Evolutionary conservation across 2,113 vertebrate species (phyloP), one percentile per base, ranked within the genome.

Genomic region (Chloropsis cyanopogon): DNA sequence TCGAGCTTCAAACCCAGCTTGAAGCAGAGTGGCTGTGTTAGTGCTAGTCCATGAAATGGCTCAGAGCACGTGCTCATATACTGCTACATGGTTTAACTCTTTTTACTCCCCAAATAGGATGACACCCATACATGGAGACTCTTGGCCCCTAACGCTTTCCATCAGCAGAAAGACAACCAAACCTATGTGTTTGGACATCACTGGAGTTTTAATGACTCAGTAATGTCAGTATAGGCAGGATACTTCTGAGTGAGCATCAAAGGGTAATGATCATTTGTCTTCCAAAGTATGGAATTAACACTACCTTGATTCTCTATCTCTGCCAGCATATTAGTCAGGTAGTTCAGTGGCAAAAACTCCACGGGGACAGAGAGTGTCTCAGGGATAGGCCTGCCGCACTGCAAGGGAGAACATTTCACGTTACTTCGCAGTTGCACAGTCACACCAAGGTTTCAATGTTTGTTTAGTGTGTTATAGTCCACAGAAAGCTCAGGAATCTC

Each of bases 271-370:
- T 20, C 47, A 69, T 41, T 17, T 10, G 12, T 35, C 4, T 75
- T 86, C 41, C 37, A 21, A 90, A 75, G 54, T 7, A 56, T 47
- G 60, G 26, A 83, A 71, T 25, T 59, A 71, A 68, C 49, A 6
- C 94, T 97, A 99, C 99, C 99, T 99, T 98, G 97, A 86, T 90
- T 94, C 86, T 99, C 99, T 70, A 98, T 96, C 80, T 98, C 97
- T 78, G 98, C 97, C 90, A 99, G 97, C 69, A 98, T 96, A 88
- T 98, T 98, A 79, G 98, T 95, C 92, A 99, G 98, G 97, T 98
- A 99, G 96, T 98, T 98, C 35, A 99, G 98, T 79, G 99, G 99
- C 91, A 99, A 97, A 97, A 99, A 99, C 66, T 99, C 98, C 2
- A 98, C 80, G 37, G 87, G 96, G 88, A 98, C 96, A 2, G 98